These are phyloP conservation scores for Philotrypesis tridentata DNA, from an alignment of 1,140 invertebrate species.

Conservation along the genomic window DNA sequence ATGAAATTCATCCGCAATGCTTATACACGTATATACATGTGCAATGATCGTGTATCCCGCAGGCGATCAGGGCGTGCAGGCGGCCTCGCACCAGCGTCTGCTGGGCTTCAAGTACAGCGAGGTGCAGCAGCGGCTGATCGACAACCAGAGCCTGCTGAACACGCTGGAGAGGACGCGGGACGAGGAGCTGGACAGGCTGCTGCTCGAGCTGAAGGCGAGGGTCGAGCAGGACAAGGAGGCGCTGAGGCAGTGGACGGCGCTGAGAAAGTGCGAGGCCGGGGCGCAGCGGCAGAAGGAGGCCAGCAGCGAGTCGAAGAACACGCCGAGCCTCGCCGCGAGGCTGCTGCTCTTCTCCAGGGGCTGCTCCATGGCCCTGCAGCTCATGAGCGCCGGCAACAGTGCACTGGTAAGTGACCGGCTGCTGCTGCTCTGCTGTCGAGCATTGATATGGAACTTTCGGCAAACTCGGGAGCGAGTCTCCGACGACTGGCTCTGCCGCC, in stretches of 20 bases:
- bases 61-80: constrained; percentile 78
- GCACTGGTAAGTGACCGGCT: constrained; percentile 2
- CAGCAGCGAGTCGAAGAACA: constrained; percentile 63
- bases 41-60: no score
- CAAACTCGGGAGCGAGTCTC: no score
- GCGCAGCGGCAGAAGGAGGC: neutral
- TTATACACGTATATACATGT: no score
- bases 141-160: constrained; percentile 92
- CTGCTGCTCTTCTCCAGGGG: constrained; percentile 90
- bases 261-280: constrained; percentile 63
- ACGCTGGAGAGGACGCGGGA: constrained; percentile 81
- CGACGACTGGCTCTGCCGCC: no score
- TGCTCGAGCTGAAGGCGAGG: constrained; percentile 77
- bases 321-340: constrained; percentile 73
- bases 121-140: constrained; percentile 90
- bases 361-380: constrained; percentile 84
- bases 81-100: constrained; percentile 91
- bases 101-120: constrained; percentile 87
- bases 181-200: constrained; percentile 68
- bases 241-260: constrained; percentile 81
- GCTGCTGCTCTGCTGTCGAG: no score
- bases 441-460: no score
- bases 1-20: no score
- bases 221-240: constrained; percentile 83
- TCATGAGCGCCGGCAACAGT: constrained; percentile 76